These are phyloP conservation scores for Clepsis dumicolana DNA, from an alignment of 2,888 invertebrate species.

Conservation along the genomic window DNA sequence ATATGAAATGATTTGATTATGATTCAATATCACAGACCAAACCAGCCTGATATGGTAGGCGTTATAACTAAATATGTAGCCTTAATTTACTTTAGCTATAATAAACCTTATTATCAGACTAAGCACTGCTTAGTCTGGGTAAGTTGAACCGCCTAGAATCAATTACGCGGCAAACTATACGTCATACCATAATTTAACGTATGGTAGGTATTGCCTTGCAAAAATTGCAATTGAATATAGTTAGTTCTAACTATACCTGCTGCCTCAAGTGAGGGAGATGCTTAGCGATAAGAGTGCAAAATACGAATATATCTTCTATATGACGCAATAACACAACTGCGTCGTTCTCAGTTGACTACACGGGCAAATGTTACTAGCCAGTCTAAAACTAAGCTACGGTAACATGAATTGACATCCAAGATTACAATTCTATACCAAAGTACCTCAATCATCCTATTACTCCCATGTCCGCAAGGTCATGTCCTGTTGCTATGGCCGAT, in stretches of 20 bases:
- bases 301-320: background rate
- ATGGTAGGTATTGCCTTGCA: background rate
- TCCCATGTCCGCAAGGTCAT: conserved; percentile 22
- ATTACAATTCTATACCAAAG: conserved; percentile 31
- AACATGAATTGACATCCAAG: conserved; percentile 19
- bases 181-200: background rate
- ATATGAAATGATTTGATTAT: conserved; percentile 38
- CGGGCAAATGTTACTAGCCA: background rate
- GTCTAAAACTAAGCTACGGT: conserved; percentile 2
- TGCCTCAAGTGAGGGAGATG: background rate
- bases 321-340: background rate
- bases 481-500: conserved; percentile 33
- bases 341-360: background rate
- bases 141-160: background rate
- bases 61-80: conserved; percentile 14
- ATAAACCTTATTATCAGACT: background rate
- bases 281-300: background rate
- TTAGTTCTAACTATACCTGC: background rate
- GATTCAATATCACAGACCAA: conserved; percentile 41
- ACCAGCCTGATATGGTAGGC: conserved; percentile 18
- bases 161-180: background rate
- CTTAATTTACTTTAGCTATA: background rate
- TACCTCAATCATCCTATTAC: conserved; percentile 31
- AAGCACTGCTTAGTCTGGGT: background rate
- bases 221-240: background rate